Conservation (phyloP, 2,888 invertebrate species). For the Philonicus albiceps region DNA sequence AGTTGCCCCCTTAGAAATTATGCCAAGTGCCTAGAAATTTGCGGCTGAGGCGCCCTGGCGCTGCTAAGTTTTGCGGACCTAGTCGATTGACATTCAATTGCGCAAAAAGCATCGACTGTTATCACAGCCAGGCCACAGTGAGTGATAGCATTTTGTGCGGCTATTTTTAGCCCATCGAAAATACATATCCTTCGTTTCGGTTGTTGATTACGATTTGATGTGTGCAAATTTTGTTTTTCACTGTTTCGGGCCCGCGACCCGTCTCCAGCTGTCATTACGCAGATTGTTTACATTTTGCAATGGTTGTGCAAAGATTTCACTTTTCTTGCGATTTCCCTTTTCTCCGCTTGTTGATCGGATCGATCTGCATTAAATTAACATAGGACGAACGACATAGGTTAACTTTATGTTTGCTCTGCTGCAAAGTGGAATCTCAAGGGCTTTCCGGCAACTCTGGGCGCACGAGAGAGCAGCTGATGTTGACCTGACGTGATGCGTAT, state of each 20-base stretch:
- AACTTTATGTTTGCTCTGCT: background rate
- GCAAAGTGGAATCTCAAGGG: background rate
- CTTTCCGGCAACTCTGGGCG: background rate
- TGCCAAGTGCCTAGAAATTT: background rate
- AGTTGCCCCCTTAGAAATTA: slow-evolving; percentile 63
- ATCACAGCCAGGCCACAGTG: background rate
- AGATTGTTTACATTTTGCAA: slow-evolving; percentile 16
- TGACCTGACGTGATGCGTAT: background rate
- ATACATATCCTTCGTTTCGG: slow-evolving; percentile 1
- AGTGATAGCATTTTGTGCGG: slow-evolving; percentile 1
- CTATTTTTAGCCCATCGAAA: slow-evolving; percentile 25
- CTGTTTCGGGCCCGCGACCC: background rate
- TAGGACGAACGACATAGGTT: background rate
- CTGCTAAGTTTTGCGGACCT: background rate
- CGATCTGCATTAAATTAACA: background rate
- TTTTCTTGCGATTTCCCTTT: background rate
- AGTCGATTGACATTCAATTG: background rate
- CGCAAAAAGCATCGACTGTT: slow-evolving; percentile 19
- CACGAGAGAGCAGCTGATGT: background rate
- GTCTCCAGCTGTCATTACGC: background rate
- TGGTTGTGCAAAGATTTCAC: background rate
- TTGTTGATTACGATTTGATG: slow-evolving; percentile 22
- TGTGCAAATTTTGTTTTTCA: background rate
- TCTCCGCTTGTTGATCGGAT: background rate
- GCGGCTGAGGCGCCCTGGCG: background rate